Conservation (phyloP, 2,888 invertebrate species). For the Amphipoea lucens region DNA sequence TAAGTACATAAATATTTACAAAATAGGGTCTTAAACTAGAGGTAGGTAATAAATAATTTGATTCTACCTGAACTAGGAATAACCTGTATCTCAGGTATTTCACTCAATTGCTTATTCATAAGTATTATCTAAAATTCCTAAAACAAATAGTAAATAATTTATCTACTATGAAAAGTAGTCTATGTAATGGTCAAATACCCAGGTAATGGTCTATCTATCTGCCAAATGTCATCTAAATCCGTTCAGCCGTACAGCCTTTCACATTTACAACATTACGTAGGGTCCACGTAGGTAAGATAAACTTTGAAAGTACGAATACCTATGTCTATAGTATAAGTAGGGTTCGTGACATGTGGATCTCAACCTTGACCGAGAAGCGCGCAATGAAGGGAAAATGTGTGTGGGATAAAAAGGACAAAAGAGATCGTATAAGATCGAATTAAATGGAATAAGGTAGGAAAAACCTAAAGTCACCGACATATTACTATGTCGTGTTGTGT, state of each 20-base stretch:
- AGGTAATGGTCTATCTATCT: background rate
- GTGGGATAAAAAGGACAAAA: constrained; percentile 16
- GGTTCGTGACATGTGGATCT: background rate
- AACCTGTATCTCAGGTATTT: no score
- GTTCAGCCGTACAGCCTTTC: background rate
- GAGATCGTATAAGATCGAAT: constrained; percentile 16
- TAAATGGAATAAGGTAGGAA: constrained; percentile 12
- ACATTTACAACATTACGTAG: background rate
- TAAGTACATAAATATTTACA: no score
- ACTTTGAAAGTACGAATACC: background rate
- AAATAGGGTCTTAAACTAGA: no score
- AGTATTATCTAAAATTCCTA: no score
- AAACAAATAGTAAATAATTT: no score
- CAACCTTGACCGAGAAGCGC: constrained; percentile 16
- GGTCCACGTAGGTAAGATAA: background rate
- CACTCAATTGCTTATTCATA: no score
- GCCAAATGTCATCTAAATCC: background rate
- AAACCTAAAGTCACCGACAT: background rate
- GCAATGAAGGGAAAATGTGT: background rate
- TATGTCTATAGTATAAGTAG: background rate
- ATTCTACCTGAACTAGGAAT: no score
- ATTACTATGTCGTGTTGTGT: background rate
- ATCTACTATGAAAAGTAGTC: background rate
- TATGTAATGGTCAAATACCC: background rate
- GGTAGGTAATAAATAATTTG: no score